Conservation (phyloP, 2,888 invertebrate species). For the Pachydiplax longipennis region DNA sequence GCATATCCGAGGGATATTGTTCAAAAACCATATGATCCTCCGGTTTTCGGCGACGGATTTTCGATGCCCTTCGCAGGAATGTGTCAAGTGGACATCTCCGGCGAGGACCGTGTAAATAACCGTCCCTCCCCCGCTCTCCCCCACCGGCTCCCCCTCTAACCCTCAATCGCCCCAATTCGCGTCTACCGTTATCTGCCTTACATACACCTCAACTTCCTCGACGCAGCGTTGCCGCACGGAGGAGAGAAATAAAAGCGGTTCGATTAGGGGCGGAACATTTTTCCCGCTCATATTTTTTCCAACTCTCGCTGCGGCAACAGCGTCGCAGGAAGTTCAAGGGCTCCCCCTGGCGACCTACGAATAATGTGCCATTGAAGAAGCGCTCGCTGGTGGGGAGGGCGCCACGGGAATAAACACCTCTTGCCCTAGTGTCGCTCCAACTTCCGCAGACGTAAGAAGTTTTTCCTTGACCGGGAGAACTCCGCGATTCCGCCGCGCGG, state of each 20-base stretch:
- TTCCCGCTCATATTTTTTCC: background rate
- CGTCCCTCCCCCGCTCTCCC: background rate
- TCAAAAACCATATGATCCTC: background rate
- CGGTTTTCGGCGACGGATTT: background rate
- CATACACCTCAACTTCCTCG: slow-evolving; percentile 39
- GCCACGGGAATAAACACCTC: background rate
- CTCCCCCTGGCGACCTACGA: slow-evolving; percentile 9
- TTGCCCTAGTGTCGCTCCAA: slow-evolving; percentile 23
- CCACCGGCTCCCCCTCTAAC: background rate
- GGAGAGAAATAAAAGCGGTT: slow-evolving; percentile 3
- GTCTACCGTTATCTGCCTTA: slow-evolving; percentile 37
- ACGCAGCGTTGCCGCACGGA: background rate
- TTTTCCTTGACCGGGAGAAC: background rate
- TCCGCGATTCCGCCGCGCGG: background rate
- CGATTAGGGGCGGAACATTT: background rate
- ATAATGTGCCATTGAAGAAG: slow-evolving; percentile 39
- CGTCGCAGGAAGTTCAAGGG: slow-evolving; percentile 2
- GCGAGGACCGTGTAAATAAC: background rate
- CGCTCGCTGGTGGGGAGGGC: background rate
- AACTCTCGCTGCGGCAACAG: slow-evolving; percentile 19
- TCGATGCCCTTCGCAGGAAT: background rate
- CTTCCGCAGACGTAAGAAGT: background rate
- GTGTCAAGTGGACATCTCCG: background rate
- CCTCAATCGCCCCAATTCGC: slow-evolving; percentile 32
- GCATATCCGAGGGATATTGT: no score